phyloP scores from a whole-genome alignment of 2,113 vertebrate species.

The Eleginops maclovinus region DNA sequence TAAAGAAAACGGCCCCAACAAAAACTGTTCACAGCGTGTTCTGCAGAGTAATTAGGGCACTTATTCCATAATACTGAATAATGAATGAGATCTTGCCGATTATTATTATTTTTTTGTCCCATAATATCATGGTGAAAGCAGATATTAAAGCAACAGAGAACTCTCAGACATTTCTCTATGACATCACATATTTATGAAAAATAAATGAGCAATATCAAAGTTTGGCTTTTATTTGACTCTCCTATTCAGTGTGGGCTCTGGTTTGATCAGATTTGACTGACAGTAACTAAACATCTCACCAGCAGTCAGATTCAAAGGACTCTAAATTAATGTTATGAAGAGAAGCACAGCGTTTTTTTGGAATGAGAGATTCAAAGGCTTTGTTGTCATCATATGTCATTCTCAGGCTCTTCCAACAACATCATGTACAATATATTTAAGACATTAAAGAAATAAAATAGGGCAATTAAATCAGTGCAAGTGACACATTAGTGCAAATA shows the following conservation, averaged over 20 bases:
- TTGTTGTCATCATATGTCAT: too few relatives aligned
- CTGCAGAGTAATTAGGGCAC: not conserved
- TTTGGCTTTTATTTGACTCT: rapidly evolving
- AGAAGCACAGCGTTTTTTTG: not conserved
- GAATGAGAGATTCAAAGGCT: not conserved
- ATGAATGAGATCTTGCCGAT: not conserved
- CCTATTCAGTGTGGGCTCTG: too few relatives aligned
- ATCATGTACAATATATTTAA: too few relatives aligned
- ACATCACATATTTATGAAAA: not conserved
- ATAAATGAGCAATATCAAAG: not conserved
- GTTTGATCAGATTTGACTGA: not conserved
- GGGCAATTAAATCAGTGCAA: too few relatives aligned
- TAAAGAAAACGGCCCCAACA: not conserved
- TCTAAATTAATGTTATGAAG: not conserved
- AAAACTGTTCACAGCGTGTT: not conserved
- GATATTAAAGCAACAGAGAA: not conserved
- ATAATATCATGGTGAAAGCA: not conserved
- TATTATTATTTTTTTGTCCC: not conserved
- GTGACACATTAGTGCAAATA: too few relatives aligned
- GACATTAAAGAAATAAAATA: too few relatives aligned
- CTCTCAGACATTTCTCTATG: not conserved
- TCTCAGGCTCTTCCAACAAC: too few relatives aligned
- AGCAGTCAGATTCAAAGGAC: not conserved
- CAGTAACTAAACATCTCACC: not conserved
- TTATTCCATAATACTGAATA: not conserved